A percentile compares a stretch with the other conserved stretches of the same genome.
phyloP scores from a whole-genome alignment of 2,113 vertebrate genomes.

The Mormoops blainvillei region DNA sequence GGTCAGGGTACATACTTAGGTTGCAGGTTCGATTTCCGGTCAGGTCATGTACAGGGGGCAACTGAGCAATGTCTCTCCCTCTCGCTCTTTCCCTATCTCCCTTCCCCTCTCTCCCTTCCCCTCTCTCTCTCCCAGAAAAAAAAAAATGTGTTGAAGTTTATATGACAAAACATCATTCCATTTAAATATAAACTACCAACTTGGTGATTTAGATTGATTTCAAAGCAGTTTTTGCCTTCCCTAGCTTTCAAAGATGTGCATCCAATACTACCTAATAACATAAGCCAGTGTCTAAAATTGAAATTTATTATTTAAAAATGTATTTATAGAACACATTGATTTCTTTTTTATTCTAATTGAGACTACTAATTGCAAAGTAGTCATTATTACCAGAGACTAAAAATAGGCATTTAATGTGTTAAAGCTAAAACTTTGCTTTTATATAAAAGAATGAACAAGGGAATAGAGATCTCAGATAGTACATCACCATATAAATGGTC shows the following conservation, averaged over 20 bases:
- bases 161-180: background rate
- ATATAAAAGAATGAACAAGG: background rate
- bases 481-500: background rate
- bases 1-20: too few relatives aligned
- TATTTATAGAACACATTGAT: background rate
- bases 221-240: background rate
- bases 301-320: background rate
- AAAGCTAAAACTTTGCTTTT: background rate
- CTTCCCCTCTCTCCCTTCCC: too few relatives aligned
- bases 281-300: background rate
- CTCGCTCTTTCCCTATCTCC: too few relatives aligned
- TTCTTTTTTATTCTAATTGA: background rate
- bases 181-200: background rate
- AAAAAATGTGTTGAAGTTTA: background rate
- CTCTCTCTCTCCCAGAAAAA: too few relatives aligned
- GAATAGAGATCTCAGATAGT: background rate
- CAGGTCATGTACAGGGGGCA: too few relatives aligned
- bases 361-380: background rate
- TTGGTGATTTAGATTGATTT: background rate
- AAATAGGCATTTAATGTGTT: background rate
- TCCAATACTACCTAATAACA: background rate
- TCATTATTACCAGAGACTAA: background rate
- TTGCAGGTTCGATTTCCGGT: too few relatives aligned
- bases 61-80: too few relatives aligned
- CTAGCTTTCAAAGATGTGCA: background rate